Conservation (phyloP, 1,140 invertebrate species). For the Melanaphis sacchari region DNA sequence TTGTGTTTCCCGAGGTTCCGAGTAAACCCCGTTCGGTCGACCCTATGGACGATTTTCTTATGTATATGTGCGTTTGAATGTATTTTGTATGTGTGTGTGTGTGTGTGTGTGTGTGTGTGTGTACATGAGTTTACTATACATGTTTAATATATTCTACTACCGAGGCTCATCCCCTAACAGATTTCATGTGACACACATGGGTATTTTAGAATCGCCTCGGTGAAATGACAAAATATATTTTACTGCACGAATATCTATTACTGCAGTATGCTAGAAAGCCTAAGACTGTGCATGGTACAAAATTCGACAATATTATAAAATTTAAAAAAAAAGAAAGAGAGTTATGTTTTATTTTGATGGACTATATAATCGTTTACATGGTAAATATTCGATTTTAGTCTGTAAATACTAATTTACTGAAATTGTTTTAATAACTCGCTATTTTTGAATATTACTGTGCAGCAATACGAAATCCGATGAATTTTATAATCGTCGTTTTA, state of each 20-base stretch:
- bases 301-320: not conserved
- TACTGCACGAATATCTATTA: not conserved
- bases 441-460: not conserved
- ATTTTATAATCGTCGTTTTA: not conserved
- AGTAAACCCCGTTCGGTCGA: slow-evolving; percentile 10
- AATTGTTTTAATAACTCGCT: not conserved
- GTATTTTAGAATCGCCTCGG: not conserved
- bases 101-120: not conserved
- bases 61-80: not conserved
- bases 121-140: not conserved
- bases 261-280: not conserved
- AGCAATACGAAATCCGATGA: not conserved
- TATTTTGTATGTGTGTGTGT: not conserved
- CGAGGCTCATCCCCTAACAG: slow-evolving; percentile 3
- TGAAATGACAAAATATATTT: not conserved
- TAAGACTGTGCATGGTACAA: not conserved
- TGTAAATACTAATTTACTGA: too few species aligned
- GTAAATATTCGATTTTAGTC: not conserved
- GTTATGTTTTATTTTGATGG: not conserved
- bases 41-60: not conserved
- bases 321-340: not conserved
- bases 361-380: not conserved
- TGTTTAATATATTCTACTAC: not conserved
- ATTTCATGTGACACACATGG: slow-evolving; percentile 16
- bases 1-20: not conserved